A percentile compares a stretch with the other conserved stretches of the same genome.
These are phyloP conservation scores for Drosophila teissieri DNA, from an alignment of 1,140 invertebrate genomes.

Conservation along the genomic window DNA sequence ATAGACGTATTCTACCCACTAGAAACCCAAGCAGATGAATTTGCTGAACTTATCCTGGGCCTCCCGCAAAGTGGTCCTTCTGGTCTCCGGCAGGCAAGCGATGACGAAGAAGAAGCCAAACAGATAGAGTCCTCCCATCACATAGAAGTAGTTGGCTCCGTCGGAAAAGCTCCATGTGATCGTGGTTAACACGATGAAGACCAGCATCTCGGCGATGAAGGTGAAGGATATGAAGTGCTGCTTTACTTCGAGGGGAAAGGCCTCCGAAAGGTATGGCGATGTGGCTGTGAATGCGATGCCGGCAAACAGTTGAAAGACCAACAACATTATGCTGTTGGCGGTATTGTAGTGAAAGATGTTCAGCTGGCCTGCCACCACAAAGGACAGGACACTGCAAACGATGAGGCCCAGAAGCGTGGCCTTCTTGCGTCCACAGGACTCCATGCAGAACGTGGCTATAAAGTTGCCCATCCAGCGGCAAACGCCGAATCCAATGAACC, in stretches of 20 bases:
- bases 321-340: constrained; percentile 4
- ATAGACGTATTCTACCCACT: background rate
- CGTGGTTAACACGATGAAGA: constrained; percentile 29
- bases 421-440: constrained; percentile 55
- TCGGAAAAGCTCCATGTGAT: fast-evolving
- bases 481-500: constrained; percentile 19
- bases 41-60: constrained; percentile 57
- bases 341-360: background rate
- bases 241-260: constrained; percentile 59
- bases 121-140: constrained; percentile 36
- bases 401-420: constrained; percentile 47
- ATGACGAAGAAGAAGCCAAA: constrained; percentile 38
- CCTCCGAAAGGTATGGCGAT: constrained; percentile 56
- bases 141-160: constrained; percentile 33
- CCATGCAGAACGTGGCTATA: constrained; percentile 40
- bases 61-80: constrained; percentile 47
- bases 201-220: constrained; percentile 55
- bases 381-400: constrained; percentile 27
- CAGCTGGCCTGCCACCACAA: constrained; percentile 39
- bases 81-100: constrained; percentile 64
- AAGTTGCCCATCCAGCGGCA: constrained; percentile 37
- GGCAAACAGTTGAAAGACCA: constrained; percentile 45
- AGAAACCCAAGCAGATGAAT: constrained; percentile 14
- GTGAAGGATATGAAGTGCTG: constrained; percentile 58
- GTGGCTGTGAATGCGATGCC: constrained; percentile 53